Evolutionary conservation across 2,888 invertebrate genomes (phyloP).

Genomic region (Hyposoter dolosus): DNA sequence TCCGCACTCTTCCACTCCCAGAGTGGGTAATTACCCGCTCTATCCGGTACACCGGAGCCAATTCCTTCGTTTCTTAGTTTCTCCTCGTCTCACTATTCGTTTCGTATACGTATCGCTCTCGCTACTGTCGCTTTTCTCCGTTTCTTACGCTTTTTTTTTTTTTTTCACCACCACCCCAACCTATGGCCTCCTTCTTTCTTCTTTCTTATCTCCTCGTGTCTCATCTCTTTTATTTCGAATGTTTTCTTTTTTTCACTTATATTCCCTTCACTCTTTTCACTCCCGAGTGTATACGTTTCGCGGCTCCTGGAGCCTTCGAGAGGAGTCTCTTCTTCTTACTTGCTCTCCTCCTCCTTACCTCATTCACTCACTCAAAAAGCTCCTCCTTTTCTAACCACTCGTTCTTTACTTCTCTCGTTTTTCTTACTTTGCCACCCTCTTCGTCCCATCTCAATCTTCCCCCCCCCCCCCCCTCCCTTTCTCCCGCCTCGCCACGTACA

Average conservation of each 20-base stretch:
- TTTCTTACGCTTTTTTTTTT: slow-evolving; percentile 20
- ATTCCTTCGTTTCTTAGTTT: slow-evolving; percentile 73
- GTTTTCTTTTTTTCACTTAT: slow-evolving; percentile 25
- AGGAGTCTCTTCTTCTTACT: slow-evolving; percentile 35
- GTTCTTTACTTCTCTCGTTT: slow-evolving; percentile 11
- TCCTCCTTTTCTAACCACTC: not conserved
- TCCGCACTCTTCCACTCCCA: slow-evolving; percentile 41
- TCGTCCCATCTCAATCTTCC: slow-evolving; percentile 15
- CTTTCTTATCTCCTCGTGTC: not conserved
- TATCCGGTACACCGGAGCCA: slow-evolving; percentile 75
- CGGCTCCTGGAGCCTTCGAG: slow-evolving; percentile 48
- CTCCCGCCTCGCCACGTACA: not conserved
- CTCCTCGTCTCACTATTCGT: slow-evolving; percentile 64
- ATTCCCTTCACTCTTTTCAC: slow-evolving; percentile 6
- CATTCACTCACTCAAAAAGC: not conserved
- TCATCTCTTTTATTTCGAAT: not conserved
- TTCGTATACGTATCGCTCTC: slow-evolving; percentile 53
- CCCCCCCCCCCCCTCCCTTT: not conserved
- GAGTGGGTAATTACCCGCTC: slow-evolving; percentile 77
- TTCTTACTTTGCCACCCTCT: slow-evolving; percentile 21
- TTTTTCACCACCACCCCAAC: slow-evolving; percentile 17
- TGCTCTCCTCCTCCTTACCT: not conserved
- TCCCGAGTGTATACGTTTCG: slow-evolving; percentile 59
- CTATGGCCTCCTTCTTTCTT: slow-evolving; percentile 16
- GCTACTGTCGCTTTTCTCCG: slow-evolving; percentile 10